Conservation (phyloP, 1,140 invertebrate genomes). For the Drosophila ercepeae region DNA sequence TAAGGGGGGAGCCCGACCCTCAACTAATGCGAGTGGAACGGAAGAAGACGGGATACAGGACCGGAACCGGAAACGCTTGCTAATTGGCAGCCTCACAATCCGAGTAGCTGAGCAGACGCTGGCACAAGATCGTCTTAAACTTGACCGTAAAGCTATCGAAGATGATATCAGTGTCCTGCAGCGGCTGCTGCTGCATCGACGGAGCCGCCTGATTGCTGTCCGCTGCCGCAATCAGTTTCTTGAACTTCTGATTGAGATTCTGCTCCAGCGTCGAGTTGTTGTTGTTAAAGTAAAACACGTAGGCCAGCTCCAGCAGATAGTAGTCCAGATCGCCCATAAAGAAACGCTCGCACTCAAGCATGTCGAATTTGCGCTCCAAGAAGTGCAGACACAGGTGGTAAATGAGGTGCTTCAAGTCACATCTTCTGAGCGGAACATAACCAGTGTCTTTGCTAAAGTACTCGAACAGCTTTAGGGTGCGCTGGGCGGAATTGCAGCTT, state of each 20-base stretch:
- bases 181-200: slow-evolving; percentile 14
- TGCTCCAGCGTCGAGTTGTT: slow-evolving; percentile 80
- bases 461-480: slow-evolving; percentile 79
- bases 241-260: slow-evolving; percentile 81
- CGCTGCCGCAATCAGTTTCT: slow-evolving; percentile 64
- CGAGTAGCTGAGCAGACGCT: slow-evolving; percentile 79
- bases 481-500: slow-evolving; percentile 61
- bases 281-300: slow-evolving; percentile 83
- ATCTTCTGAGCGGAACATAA: slow-evolving; percentile 75
- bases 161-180: slow-evolving; percentile 78
- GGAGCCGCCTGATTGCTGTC: slow-evolving; percentile 50
- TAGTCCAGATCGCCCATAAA: slow-evolving; percentile 81
- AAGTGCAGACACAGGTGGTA: slow-evolving; percentile 81
- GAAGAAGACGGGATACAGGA: slow-evolving; percentile 18
- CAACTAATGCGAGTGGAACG: slow-evolving; percentile 47
- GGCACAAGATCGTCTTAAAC: slow-evolving; percentile 82
- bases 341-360: slow-evolving; percentile 77
- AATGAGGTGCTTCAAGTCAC: slow-evolving; percentile 81
- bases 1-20: slow-evolving; percentile 29
- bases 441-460: slow-evolving; percentile 83
- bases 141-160: slow-evolving; percentile 80
- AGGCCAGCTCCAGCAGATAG: slow-evolving; percentile 79
- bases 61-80: slow-evolving; percentile 43
- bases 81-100: slow-evolving; percentile 65
- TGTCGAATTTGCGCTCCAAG: slow-evolving; percentile 68